Conservation (phyloP, 1,140 invertebrate species). For the Heliothis subflexa region DNA sequence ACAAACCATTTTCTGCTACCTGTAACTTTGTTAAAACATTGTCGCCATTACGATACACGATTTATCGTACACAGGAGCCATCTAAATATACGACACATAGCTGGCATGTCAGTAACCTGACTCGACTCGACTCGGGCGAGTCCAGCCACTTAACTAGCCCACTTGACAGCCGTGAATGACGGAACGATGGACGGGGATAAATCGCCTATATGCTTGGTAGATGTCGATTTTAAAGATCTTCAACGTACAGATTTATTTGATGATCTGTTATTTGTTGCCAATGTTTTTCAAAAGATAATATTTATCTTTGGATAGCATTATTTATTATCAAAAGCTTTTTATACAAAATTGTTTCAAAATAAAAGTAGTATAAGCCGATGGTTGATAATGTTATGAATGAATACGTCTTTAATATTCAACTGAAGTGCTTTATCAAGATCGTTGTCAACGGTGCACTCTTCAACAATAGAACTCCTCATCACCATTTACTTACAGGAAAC, state of each 20-base stretch:
- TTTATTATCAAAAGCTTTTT: no score
- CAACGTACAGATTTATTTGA: background rate
- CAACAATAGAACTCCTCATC: no score
- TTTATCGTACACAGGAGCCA: constrained; percentile 23
- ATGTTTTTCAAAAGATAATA: no score
- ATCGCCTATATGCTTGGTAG: background rate
- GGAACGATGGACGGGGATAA: constrained; percentile 40
- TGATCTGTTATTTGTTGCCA: no score
- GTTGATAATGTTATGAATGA: no score
- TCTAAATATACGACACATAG: constrained; percentile 43
- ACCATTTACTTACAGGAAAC: constrained; percentile 90
- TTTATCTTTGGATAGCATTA: no score
- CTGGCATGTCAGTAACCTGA: constrained; percentile 39
- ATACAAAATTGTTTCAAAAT: no score
- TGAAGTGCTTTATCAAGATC: no score
- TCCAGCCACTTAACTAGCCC: constrained; percentile 24
- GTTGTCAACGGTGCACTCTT: no score
- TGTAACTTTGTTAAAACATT: background rate
- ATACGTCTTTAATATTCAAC: no score
- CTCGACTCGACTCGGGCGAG: constrained; percentile 11
- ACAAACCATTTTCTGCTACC: background rate
- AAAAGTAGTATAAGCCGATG: no score
- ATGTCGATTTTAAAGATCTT: background rate
- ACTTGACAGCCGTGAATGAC: constrained; percentile 30
- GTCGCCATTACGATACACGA: constrained; percentile 24